These are phyloP conservation scores for Spongilla lacustris DNA, from an alignment of 37 sponge, comb jelly and placozoan species.

Conservation along the genomic window DNA sequence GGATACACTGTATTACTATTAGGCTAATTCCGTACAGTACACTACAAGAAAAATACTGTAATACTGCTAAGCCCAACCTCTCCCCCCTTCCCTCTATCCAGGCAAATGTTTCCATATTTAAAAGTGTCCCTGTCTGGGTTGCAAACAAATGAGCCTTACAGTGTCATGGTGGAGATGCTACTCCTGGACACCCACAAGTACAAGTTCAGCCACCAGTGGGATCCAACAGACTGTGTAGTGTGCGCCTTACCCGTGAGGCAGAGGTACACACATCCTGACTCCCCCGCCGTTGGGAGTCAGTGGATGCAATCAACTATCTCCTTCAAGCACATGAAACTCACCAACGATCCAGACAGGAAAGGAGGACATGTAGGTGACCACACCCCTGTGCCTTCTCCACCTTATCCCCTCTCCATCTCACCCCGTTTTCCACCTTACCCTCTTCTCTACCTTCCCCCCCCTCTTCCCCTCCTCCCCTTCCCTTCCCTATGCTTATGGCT, in stretches of 20 bases:
- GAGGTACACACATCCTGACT: slow-evolving; percentile 36
- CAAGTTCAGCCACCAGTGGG: slow-evolving; percentile 2
- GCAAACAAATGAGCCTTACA: slow-evolving; percentile 40
- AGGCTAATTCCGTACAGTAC: too few species aligned
- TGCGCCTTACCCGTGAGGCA: background rate
- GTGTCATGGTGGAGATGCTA: slow-evolving; percentile 3
- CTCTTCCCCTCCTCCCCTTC: too few species aligned
- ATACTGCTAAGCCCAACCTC: too few species aligned
- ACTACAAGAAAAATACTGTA: too few species aligned
- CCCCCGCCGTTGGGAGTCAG: slow-evolving; percentile 15
- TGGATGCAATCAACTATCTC: slow-evolving; percentile 26
- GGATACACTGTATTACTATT: too few species aligned
- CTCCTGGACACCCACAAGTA: slow-evolving; percentile 47
- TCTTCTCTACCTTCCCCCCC: too few species aligned
- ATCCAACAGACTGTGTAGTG: background rate
- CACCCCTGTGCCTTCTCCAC: background rate
- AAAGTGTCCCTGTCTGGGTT: slow-evolving; percentile 45
- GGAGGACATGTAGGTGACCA: background rate
- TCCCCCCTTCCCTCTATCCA: background rate
- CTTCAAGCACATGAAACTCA: slow-evolving; percentile 56
- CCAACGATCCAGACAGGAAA: slow-evolving; percentile 18
- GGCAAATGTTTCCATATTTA: slow-evolving; percentile 77
- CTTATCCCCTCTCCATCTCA: background rate
- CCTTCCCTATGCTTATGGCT: too few species aligned
- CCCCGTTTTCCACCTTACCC: too few species aligned